Percentiles rank a stretch among this genome's conserved stretches.
These are phyloP conservation scores for Chromoteleia sp. DNA, from an alignment of 2,888 invertebrate species.

Conservation along the genomic window DNA sequence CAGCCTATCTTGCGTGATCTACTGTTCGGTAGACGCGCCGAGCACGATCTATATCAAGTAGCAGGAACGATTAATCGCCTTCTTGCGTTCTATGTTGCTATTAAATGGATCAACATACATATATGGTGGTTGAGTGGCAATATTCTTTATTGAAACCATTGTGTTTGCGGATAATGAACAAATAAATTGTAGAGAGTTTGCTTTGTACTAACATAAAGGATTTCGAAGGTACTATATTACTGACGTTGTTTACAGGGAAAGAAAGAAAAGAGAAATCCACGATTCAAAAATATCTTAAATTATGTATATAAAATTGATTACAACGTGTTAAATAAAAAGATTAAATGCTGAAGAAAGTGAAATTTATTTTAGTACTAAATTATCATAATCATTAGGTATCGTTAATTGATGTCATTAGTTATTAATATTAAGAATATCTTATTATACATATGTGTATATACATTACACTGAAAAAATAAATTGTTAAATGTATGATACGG, in stretches of 20 bases:
- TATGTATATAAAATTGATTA: constrained; percentile 2
- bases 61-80: constrained; percentile 77
- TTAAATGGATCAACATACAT: constrained; percentile 79
- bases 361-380: not conserved
- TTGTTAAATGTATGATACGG: too few relatives aligned
- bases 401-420: too few relatives aligned
- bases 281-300: not conserved
- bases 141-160: constrained; percentile 26
- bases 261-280: not conserved
- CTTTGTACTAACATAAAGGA: constrained; percentile 2
- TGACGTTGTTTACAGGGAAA: not conserved
- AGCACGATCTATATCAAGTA: constrained; percentile 73
- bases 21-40: constrained; percentile 71
- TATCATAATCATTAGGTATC: too few relatives aligned
- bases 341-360: constrained; percentile 1
- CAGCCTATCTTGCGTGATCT: constrained; percentile 76
- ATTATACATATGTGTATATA: not conserved
- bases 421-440: not conserved
- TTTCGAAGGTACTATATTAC: not conserved
- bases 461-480: too few relatives aligned
- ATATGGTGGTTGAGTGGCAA: constrained; percentile 74
- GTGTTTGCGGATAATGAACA: constrained; percentile 23
- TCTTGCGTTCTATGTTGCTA: constrained; percentile 75
- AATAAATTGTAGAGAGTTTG: constrained; percentile 20
- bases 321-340: not conserved